These are phyloP conservation scores for Metallyticus violacea DNA, from an alignment of 2,888 invertebrate species.

Conservation along the genomic window DNA sequence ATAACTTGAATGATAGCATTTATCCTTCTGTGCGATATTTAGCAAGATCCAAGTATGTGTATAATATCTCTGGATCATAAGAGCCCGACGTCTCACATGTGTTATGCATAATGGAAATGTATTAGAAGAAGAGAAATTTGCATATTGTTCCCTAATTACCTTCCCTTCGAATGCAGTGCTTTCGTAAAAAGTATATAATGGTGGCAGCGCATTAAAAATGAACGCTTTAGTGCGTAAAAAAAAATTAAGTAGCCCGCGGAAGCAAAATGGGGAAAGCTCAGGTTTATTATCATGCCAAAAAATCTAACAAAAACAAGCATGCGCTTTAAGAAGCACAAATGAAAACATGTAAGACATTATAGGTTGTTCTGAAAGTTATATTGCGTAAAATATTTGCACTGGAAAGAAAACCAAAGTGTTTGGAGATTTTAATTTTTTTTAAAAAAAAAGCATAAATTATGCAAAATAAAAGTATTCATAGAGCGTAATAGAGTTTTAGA, in stretches of 20 bases:
- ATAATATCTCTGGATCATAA: not conserved
- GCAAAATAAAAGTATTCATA: no score
- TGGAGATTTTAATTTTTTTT: no score
- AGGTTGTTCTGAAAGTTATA: no score
- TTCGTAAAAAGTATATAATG: not conserved
- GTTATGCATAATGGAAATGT: not conserved
- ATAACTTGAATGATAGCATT: no score
- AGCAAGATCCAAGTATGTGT: no score
- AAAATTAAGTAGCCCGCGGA: not conserved
- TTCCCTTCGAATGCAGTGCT: not conserved
- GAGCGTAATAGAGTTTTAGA: no score
- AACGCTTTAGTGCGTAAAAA: not conserved
- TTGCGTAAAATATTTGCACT: no score
- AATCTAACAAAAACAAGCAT: not conserved
- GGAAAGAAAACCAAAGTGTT: no score
- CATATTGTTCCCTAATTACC: not conserved
- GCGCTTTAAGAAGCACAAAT: no score
- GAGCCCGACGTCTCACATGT: not conserved
- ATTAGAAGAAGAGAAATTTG: not conserved
- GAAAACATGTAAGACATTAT: no score
- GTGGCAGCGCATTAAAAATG: not conserved
- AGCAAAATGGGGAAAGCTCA: not conserved
- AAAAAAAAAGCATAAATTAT: no score
- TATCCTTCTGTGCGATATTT: no score
- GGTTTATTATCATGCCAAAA: not conserved